These are phyloP conservation scores for Rhyzopertha dominica DNA, from an alignment of 1,140 invertebrate species.

Conservation along the genomic window DNA sequence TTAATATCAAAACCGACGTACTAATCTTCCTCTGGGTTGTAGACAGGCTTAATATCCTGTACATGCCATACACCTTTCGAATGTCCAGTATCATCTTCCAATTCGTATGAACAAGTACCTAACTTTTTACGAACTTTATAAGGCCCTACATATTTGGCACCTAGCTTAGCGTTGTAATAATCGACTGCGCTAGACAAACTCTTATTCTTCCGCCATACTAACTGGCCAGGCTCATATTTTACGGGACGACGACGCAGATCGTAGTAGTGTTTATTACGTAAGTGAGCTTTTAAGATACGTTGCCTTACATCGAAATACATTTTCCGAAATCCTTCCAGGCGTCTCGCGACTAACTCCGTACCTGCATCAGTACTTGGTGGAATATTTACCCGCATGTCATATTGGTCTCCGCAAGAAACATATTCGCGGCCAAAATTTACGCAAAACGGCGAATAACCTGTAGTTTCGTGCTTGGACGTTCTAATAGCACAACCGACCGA, in stretches of 20 bases:
- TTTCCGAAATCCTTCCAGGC: background rate
- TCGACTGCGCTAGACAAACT: background rate
- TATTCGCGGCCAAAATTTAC: conserved; percentile 14
- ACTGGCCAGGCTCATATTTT: background rate
- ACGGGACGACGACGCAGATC: background rate
- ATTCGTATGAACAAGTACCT: conserved; percentile 1
- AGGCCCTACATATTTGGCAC: conserved; percentile 12
- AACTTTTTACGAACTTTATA: conserved; percentile 5
- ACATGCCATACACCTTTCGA: background rate
- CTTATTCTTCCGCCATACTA: background rate
- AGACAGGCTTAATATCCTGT: background rate
- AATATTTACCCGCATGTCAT: background rate
- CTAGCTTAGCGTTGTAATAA: conserved; percentile 7
- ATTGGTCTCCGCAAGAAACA: background rate
- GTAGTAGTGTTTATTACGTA: background rate
- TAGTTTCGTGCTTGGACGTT: conserved; percentile 29
- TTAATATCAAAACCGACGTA: no score
- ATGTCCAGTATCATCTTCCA: background rate
- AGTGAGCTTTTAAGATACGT: background rate
- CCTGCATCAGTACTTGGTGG: no score
- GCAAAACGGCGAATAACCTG: conserved; percentile 27
- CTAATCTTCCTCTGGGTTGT: no score
- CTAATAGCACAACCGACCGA: conserved; percentile 27
- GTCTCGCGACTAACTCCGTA: background rate
- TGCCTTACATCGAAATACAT: background rate